Evolutionary conservation across 2,113 vertebrate species (phyloP), one percentile per base, ranked within the genome.

Genomic region (Erythrolamprus reginae): DNA sequence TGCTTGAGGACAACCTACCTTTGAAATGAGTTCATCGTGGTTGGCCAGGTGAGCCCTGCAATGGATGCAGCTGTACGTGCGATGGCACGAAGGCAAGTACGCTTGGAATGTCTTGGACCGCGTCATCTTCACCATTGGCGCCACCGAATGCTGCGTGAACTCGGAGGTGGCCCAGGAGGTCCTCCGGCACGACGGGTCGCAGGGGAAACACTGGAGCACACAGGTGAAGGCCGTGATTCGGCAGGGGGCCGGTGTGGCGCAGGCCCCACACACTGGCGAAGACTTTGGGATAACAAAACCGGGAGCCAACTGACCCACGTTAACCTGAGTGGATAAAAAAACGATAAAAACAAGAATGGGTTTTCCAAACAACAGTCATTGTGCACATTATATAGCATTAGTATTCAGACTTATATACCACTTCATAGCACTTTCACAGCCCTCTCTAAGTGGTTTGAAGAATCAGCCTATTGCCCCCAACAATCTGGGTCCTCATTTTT

Each of bases 71-170:
- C 99, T 99, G 97, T 99, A 99, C 90, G 99, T 99, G 87, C 99
- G 97, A 94, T 99, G 99, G 96, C 99, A 99, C 24, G 98, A 99
- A 90, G 99, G 99, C 97, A 99, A 96, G 92, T 99, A 99, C 0
- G 99, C 99, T 98, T 99, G 99, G 95, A 99, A 99, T 93, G 99
- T 99, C 98, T 99, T 99, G 97, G 99, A 99, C 97, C 99, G 98
- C 10, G 99, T 99, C 99, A 99, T 99, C 96, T 98, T 99, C 98
- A 99, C 98, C 98, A 99, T 99, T 97, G 99, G 98, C 90, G 98
- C 97, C 89, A 96, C 95, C 8, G 97, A 97, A 91, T 15, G 96
- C 93, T 96, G 96, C 2, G 96, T 90, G 96, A 96, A 98, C 95
- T 97, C 98, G n/a, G 97, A 98, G 97, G 97, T 96, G 96, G 98